Evolutionary conservation across 2,888 invertebrate species (phyloP), one percentile per base, ranked within the genome.

Genomic region (Drosophila trichaetosa): DNA sequence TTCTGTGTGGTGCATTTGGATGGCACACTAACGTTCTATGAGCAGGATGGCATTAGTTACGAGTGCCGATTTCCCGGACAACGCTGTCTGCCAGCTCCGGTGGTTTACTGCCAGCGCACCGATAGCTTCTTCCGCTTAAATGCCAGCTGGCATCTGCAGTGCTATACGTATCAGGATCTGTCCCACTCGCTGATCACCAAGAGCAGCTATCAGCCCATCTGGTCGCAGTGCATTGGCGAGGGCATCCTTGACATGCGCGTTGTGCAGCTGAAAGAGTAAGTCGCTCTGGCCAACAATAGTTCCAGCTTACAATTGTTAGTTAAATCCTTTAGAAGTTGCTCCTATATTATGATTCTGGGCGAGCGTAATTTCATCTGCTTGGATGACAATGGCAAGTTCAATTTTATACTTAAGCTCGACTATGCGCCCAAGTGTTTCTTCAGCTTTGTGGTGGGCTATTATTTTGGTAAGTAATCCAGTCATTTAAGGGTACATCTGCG

Each of bases 1-100:
- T 90, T 98, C 69, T 98, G 98, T 91, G 95, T 99, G 27, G 98
- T 98, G 91, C 97, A 97, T 38, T 93, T 99, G 85, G 98, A 99
- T 93, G 98, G 99, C 18, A 95, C 96, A 60, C 92, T 99, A 24
- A 96, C 96, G 64, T 97, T 99, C 91, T 99, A 96, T 92, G 99
- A 99, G 91, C 98, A 98, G 93, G 99, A 99, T 93, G 96, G 96
- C 63, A 97, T 96, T 91, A 95, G 96, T 21, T 98, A 98, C 91
- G 95, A 95, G 88, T 96, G 98, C 73, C 95, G 96, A 80, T 94
- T 99, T 79, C 96, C 97, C 2, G 96, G 96, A 64, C 89, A 91
- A 53, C 89, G 92, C 7, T 88, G 92, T 4, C 72, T 93, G 51
- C 99, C 99, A 0, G 96, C 96, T 24, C 97, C 98, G 0, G 93